Conservation (phyloP, 2,888 invertebrate genomes). For the Drosophila quinaria region DNA sequence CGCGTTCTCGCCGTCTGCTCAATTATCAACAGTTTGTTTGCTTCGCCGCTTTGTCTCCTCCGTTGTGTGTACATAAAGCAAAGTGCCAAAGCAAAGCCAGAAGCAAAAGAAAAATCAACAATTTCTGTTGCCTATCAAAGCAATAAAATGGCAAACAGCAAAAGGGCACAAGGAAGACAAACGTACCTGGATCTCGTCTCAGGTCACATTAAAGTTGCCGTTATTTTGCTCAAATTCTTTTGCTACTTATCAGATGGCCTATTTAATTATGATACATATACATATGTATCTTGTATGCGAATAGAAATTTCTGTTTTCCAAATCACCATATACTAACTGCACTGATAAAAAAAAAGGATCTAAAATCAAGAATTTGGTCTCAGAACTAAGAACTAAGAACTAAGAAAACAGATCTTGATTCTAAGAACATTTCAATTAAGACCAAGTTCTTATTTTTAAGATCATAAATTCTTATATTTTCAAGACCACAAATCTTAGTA, state of each 20-base stretch:
- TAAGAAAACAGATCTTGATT: too few species aligned
- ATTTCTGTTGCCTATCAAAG: slow-evolving; percentile 52
- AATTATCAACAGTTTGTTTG: slow-evolving; percentile 76
- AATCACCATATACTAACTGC: too few species aligned
- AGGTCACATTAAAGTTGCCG: slow-evolving; percentile 17
- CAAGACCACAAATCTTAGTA: too few species aligned
- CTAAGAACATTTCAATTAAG: too few species aligned
- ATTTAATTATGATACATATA: slow-evolving; percentile 8
- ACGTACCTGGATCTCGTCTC: slow-evolving; percentile 14
- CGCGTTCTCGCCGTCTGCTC: slow-evolving; percentile 59
- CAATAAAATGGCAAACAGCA: slow-evolving; percentile 28
- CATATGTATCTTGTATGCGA: too few species aligned
- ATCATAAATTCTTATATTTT: too few species aligned
- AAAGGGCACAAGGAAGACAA: slow-evolving; percentile 14
- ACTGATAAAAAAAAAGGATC: too few species aligned
- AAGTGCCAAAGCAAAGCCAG: slow-evolving; percentile 51
- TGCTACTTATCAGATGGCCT: slow-evolving; percentile 15
- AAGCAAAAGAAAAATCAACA: slow-evolving; percentile 46
- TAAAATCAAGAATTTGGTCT: too few species aligned
- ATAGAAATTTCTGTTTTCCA: too few species aligned
- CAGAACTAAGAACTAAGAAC: too few species aligned
- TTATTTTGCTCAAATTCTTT: slow-evolving; percentile 11
- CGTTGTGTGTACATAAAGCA: slow-evolving; percentile 47
- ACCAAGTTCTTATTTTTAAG: too few species aligned
- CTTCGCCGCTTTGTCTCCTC: slow-evolving; percentile 54